These are phyloP conservation scores for Ctenoplectra terminalis DNA, from an alignment of 1,140 invertebrate species.

Conservation along the genomic window DNA sequence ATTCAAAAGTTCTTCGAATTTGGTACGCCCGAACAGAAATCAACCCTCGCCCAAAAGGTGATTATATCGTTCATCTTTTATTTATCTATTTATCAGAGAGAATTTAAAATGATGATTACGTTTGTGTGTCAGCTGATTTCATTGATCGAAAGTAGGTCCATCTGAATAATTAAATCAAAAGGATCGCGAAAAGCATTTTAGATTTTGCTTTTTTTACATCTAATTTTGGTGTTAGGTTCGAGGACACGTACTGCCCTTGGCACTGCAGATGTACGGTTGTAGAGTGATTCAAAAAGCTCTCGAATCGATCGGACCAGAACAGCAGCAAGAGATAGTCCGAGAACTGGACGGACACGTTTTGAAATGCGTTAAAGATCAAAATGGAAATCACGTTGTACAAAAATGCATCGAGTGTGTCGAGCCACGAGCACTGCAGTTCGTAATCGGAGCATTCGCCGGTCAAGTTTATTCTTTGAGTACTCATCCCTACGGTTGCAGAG, in stretches of 20 bases:
- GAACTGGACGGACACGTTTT: conserved; percentile 98
- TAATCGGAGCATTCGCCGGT: conserved; percentile 98
- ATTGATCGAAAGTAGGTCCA: conserved; percentile 50
- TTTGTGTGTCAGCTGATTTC: conserved; percentile 78
- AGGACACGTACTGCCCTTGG: conserved; percentile 97
- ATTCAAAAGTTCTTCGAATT: conserved; percentile 99
- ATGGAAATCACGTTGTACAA: conserved; percentile 99
- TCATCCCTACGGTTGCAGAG: conserved; percentile 99
- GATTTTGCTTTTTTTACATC: not conserved
- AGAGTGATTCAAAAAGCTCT: conserved; percentile 99
- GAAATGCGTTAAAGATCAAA: conserved; percentile 99
- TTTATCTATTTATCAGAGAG: not conserved
- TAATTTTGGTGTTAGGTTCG: conserved; percentile 85
- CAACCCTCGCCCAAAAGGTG: conserved; percentile 96
- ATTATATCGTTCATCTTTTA: not conserved
- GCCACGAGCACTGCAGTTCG: conserved; percentile 96
- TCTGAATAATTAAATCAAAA: not conserved
- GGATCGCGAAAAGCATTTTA: not conserved
- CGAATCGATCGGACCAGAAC: conserved; percentile 98
- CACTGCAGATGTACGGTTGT: conserved; percentile 99
- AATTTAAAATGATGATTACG: conserved; percentile 64
- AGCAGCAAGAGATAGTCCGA: conserved; percentile 98
- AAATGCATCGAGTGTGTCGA: conserved; percentile 99
- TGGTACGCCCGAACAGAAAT: conserved; percentile 98
- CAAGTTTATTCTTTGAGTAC: conserved; percentile 98